Percentiles rank a stretch among this genome's conserved stretches.
Conservation (phyloP, 2,888 invertebrate species). For the Dorcus parallelipipedus region DNA sequence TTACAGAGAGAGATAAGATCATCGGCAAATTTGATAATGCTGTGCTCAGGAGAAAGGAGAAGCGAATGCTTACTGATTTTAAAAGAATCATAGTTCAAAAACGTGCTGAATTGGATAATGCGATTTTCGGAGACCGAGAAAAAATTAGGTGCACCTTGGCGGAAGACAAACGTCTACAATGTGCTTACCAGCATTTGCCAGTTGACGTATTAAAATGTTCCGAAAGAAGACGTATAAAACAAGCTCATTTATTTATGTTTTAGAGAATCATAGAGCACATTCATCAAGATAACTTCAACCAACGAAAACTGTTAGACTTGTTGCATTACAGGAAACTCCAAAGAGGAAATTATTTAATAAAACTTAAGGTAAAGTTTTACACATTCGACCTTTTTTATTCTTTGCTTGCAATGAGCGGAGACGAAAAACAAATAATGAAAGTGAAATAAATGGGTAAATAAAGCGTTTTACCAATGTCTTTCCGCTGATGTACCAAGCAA, state of each 20-base stretch:
- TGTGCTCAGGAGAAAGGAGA: constrained; percentile 50
- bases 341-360: constrained; percentile 58
- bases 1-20: constrained; percentile 56
- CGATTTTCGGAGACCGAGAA: constrained; percentile 59
- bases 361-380: constrained; percentile 52
- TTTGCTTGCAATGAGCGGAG: too few relatives aligned
- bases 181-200: constrained; percentile 52
- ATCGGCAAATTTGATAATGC: constrained; percentile 57
- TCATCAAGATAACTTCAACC: constrained; percentile 61
- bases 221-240: not conserved
- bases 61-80: constrained; percentile 56
- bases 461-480: too few relatives aligned
- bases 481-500: too few relatives aligned
- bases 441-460: too few relatives aligned
- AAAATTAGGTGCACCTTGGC: constrained; percentile 56
- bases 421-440: too few relatives aligned
- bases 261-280: constrained; percentile 60
- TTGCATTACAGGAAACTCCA: constrained; percentile 58
- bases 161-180: constrained; percentile 56
- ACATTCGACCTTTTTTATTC: constrained; percentile 11
- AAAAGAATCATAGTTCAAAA: constrained; percentile 56
- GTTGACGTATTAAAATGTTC: constrained; percentile 37
- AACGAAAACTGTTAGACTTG: constrained; percentile 60
- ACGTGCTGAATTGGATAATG: constrained; percentile 57
- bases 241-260: constrained; percentile 25